Percentiles rank a stretch among this genome's conserved stretches.
Conservation (phyloP, 2,113 vertebrate species). For the Australoheros scitulus region DNA sequence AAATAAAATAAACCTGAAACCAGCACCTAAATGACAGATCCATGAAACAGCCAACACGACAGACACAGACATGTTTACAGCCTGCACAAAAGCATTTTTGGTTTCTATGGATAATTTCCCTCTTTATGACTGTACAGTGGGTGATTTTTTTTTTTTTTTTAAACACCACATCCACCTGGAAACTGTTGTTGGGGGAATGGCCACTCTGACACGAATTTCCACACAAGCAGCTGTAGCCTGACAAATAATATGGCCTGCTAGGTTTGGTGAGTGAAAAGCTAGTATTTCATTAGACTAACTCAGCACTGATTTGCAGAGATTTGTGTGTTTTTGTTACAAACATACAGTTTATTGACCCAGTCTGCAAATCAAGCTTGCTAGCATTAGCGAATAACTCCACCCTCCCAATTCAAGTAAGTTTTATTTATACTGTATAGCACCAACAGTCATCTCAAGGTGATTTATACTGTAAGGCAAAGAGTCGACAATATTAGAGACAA, state of each 20-base stretch:
- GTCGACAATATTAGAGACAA: too few relatives aligned
- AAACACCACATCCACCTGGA: too few relatives aligned
- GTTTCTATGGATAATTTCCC: neutral
- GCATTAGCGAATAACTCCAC: neutral
- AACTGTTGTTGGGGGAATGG: too few relatives aligned
- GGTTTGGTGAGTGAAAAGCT: neutral
- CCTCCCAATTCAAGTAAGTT: too few relatives aligned
- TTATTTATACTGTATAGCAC: neutral
- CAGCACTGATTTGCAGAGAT: neutral
- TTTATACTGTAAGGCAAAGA: too few relatives aligned
- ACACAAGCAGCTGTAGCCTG: neutral
- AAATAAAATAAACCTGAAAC: neutral
- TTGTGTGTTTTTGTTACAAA: neutral
- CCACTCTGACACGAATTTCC: too few relatives aligned
- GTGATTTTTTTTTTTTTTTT: neutral
- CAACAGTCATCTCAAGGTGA: too few relatives aligned
- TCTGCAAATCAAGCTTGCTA: neutral
- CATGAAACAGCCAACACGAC: neutral
- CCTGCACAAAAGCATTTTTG: neutral
- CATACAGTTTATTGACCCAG: neutral
- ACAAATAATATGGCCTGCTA: neutral
- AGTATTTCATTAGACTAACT: neutral
- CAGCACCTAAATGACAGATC: neutral
- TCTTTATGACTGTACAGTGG: neutral
- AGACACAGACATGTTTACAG: neutral